phyloP scores from a whole-genome alignment of 2,797 vertebrate species.

The Hozukius guyotensis region DNA sequence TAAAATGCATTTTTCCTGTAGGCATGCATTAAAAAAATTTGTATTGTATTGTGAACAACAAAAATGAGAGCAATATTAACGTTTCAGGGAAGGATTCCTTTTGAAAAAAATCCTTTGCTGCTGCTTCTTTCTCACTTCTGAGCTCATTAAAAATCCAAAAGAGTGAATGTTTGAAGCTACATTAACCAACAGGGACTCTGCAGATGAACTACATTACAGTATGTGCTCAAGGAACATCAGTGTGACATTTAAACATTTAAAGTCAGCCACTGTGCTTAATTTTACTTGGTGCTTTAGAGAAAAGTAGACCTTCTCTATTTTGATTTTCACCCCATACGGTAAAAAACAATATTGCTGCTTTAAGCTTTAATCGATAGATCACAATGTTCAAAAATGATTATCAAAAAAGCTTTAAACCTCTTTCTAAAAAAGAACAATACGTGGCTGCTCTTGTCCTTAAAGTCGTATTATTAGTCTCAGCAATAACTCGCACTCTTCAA shows the following conservation, averaged over 20 bases:
- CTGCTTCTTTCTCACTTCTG: constrained; percentile 15
- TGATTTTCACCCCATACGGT: neutral
- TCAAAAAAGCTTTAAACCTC: neutral
- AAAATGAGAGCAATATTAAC: constrained; percentile 11
- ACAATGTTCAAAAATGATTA: constrained; percentile 1
- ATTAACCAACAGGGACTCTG: constrained; percentile 50
- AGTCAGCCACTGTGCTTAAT: neutral
- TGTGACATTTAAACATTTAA: constrained; percentile 42
- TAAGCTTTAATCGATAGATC: constrained; percentile 38
- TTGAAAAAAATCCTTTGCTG: constrained; percentile 11
- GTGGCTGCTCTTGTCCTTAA: constrained; percentile 40
- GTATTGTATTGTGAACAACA: neutral
- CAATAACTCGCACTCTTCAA: constrained; percentile 18
- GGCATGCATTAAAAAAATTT: constrained; percentile 5
- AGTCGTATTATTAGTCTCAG: constrained; percentile 34
- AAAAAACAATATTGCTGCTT: constrained; percentile 9
- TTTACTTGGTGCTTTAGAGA: neutral
- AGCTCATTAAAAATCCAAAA: constrained; percentile 61
- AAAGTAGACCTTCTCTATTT: constrained; percentile 12
- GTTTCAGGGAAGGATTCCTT: constrained; percentile 20
- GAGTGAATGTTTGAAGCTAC: constrained; percentile 44
- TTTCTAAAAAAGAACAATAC: constrained; percentile 36
- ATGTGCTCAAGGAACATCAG: constrained; percentile 24
- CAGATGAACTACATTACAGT: constrained; percentile 28
- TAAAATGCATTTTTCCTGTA: constrained; percentile 28